A percentile compares a stretch with the other conserved stretches of the same genome.
Conservation (phyloP, 2,888 invertebrate species). For the Phaedon cochleariae region DNA sequence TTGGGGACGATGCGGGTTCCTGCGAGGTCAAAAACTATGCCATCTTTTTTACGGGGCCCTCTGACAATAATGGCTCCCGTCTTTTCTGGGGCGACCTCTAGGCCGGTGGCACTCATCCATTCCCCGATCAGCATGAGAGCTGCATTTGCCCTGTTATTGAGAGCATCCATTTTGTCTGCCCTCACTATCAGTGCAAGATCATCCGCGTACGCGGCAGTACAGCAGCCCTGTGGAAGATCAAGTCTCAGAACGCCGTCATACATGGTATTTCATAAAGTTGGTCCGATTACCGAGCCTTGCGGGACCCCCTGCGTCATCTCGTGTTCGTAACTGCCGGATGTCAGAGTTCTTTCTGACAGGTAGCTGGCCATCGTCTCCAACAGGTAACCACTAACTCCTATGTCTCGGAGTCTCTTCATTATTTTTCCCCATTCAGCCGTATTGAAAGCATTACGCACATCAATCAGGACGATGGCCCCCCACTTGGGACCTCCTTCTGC, state of each 20-base stretch:
- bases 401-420: not conserved
- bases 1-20: not conserved
- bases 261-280: not conserved
- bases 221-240: not conserved
- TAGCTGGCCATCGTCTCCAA: not conserved
- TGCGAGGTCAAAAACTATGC: not conserved
- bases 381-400: not conserved
- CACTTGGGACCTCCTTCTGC: not conserved
- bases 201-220: not conserved
- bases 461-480: constrained; percentile 8
- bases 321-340: not conserved
- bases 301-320: not conserved
- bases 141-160: not conserved
- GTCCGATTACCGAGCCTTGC: not conserved
- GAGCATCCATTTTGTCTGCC: not conserved
- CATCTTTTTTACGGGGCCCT: not conserved
- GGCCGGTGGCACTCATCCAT: not conserved
- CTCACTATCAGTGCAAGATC: not conserved
- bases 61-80: not conserved
- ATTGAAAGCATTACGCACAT: constrained; percentile 30
- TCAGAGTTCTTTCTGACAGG: not conserved
- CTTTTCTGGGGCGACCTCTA: not conserved
- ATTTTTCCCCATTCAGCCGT: constrained; percentile 23
- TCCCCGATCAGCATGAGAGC: not conserved
- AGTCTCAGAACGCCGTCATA: not conserved